Base-by-base conservation (phyloP, 2,113 vertebrate genomes). In the Cygnus atratus region DNA sequence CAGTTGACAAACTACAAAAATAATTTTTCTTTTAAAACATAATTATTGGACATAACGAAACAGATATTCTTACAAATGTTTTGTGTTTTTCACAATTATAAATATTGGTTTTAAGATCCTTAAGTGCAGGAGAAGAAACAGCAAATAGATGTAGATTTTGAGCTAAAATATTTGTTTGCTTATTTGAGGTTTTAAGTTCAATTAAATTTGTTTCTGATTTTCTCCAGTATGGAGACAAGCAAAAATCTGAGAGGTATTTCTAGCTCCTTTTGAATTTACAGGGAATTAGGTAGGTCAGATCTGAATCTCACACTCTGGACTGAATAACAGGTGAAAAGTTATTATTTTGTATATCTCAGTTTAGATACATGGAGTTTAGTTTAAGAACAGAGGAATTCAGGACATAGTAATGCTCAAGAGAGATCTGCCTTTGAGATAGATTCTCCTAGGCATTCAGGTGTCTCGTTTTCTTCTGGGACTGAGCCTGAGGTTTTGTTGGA, bases 391-490 rank as follows among this genome's bases (percentile, higher is more conserved):
- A 92, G 73, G 61, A 85, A 74, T 86, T 28, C 50, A 83, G 31
- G 55, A 3, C 13, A 74, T 44, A 73, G 8, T 28, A 88, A 44
- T 2, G 1, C 39, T 73, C 24, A 66, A 50, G 46, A 72, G 54
- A 86, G 25, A 62, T 8, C 17, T 92, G 29, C 10, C 24, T 89
- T 87, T 76, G 39, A 84, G 93, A 24, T 29, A 79, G 13, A 50
- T 88, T 95, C 58, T 91, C 39, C 54, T 71, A 91, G 84, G 37
- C 74, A 48, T 83, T 91, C 46, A 62, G 55, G 59, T 85, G 33
- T 80, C 89, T 88, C 6, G 61, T 87, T 93, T 96, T 13, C 48
- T 85, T 93, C 75, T 93, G 72, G 67, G 44, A 58, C 33, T 80
- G 55, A 80, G 54, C 59, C 58, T 83, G 84, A 87, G n/a, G 33